These are phyloP conservation scores for Rugalucina vietnamica DNA, from an alignment of 2,888 invertebrate genomes.

Conservation along the genomic window DNA sequence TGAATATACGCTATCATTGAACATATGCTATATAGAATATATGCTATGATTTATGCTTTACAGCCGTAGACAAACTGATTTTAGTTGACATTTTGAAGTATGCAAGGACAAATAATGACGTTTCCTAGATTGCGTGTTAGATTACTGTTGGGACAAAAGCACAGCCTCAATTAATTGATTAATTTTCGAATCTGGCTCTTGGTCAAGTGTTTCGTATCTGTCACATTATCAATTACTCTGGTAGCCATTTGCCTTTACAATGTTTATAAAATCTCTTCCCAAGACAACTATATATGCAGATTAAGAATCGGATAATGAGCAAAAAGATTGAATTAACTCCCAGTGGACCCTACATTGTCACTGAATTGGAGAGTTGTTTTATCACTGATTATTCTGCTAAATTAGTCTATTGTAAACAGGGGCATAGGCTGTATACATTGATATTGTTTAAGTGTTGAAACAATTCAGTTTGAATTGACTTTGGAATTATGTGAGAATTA, in stretches of 20 bases:
- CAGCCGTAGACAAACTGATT: no score
- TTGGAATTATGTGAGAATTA: background rate
- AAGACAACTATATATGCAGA: background rate
- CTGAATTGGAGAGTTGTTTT: background rate
- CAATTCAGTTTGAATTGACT: background rate
- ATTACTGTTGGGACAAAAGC: no score
- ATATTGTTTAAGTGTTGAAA: conserved; percentile 1
- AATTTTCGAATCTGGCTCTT: background rate
- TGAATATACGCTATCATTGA: no score
- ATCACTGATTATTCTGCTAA: background rate
- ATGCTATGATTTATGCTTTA: no score
- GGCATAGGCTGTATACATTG: background rate
- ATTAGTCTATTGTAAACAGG: background rate
- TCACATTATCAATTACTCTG: background rate
- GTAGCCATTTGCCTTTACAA: background rate
- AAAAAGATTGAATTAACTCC: background rate
- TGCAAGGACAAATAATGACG: no score
- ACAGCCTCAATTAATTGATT: background rate
- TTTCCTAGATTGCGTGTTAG: no score
- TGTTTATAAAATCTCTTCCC: background rate
- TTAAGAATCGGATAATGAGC: background rate
- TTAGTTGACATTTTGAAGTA: no score
- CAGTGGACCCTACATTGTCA: background rate
- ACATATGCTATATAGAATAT: no score
- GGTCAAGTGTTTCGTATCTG: conserved; percentile 5